phyloP scores from a whole-genome alignment of 2,797 vertebrate genomes.

The Eidolon dupreanum region DNA sequence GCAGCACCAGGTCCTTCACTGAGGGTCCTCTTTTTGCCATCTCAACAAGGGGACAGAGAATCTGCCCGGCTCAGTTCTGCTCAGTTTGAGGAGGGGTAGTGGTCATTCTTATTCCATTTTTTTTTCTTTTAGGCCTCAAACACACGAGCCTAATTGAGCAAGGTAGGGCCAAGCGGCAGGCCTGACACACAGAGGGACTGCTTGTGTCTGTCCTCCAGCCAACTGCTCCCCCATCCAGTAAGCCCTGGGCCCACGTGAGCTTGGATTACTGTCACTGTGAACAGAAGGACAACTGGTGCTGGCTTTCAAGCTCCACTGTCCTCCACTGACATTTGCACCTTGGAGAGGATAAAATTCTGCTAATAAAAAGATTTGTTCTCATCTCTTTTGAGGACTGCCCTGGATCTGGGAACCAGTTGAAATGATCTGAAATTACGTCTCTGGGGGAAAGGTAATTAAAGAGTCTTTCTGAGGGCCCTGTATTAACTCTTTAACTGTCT shows the following conservation, averaged over 20 bases:
- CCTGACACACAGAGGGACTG: not conserved
- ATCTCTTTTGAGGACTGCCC: not conserved
- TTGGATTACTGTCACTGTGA: conserved; percentile 67
- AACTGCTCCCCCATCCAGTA: conserved; percentile 46
- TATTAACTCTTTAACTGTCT: not conserved
- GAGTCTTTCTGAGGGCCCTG: not conserved
- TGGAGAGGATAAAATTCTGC: not conserved
- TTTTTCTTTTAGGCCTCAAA: not conserved
- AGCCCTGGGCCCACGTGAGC: conserved; percentile 57
- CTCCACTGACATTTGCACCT: conserved; percentile 1
- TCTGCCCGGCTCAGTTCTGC: not conserved
- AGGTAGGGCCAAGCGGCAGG: not conserved
- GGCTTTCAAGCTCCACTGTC: conserved; percentile 53
- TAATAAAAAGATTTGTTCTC: not conserved
- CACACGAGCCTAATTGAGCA: not conserved
- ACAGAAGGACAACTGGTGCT: conserved; percentile 63
- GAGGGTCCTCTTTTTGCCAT: not conserved
- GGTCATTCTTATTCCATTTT: not conserved
- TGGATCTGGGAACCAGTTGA: not conserved
- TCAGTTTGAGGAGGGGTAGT: too few relatives aligned
- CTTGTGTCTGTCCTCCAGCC: not conserved
- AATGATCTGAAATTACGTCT: not conserved
- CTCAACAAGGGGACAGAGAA: not conserved
- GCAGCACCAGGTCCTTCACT: not conserved
- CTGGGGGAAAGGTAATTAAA: not conserved